phyloP scores from a whole-genome alignment of 2,888 invertebrate species.

The Melipona beecheii region DNA sequence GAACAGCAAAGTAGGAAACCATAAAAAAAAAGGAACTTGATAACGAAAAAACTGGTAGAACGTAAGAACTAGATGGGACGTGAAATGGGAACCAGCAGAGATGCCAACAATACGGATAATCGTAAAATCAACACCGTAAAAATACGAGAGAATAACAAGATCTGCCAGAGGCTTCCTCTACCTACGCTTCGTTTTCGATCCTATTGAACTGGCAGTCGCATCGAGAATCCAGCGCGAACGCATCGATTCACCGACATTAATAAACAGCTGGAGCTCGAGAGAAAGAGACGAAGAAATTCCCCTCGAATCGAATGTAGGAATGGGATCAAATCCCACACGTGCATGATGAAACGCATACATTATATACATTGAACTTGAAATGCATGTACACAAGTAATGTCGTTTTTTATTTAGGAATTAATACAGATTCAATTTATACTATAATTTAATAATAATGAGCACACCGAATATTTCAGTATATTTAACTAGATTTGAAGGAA shows the following conservation, averaged over 20 bases:
- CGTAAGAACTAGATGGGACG: neutral
- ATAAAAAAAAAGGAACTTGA: neutral
- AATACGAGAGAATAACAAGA: neutral
- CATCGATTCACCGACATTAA: conserved; percentile 41
- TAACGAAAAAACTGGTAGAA: neutral
- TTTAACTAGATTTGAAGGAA: too few species aligned
- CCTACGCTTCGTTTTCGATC: neutral
- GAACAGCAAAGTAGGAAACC: neutral
- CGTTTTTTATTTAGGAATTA: too few species aligned
- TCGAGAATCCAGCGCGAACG: conserved; percentile 7
- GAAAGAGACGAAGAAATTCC: neutral
- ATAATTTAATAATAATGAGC: too few species aligned
- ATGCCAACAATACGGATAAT: neutral
- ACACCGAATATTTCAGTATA: too few species aligned
- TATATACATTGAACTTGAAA: too few species aligned
- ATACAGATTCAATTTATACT: too few species aligned
- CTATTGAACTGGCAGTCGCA: conserved; percentile 17
- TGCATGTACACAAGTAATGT: too few species aligned
- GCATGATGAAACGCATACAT: too few species aligned
- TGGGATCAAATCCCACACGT: too few species aligned
- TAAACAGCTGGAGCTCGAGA: conserved; percentile 25
- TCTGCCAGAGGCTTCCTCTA: neutral
- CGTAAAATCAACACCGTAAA: conserved; percentile 1
- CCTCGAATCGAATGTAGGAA: neutral
- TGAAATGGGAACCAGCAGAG: neutral